Conservation (phyloP, 2,113 vertebrate genomes). For the Notechis scutatus region DNA sequence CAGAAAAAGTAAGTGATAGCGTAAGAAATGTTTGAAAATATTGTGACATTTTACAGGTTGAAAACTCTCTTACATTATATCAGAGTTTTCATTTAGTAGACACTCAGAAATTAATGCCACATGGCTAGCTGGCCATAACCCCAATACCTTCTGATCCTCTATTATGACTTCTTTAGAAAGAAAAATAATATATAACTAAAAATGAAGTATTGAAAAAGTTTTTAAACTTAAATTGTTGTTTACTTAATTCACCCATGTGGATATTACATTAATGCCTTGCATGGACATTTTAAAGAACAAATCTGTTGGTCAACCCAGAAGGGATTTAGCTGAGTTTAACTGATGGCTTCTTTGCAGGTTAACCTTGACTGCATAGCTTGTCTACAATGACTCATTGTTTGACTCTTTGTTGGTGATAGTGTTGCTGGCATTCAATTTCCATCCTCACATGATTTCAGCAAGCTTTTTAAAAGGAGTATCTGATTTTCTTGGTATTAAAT, state of each 20-base stretch:
- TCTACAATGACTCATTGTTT: constrained; percentile 61
- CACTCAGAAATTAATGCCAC: background rate
- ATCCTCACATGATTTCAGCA: constrained; percentile 47
- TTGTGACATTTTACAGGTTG: background rate
- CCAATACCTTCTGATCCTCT: background rate
- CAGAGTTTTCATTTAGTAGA: background rate
- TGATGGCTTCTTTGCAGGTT: constrained; percentile 30
- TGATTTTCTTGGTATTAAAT: constrained; percentile 56
- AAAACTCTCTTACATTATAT: background rate
- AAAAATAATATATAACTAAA: background rate
- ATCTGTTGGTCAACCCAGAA: background rate
- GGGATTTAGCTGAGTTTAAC: constrained; percentile 21
- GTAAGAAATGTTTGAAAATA: background rate
- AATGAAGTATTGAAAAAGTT: background rate
- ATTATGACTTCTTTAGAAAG: background rate
- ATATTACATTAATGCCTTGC: background rate
- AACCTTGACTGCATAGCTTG: constrained; percentile 30
- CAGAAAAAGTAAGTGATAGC: background rate
- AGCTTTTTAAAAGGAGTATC: constrained; percentile 40
- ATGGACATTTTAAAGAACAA: constrained; percentile 26
- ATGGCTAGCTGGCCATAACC: background rate
- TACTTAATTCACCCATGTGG: background rate
- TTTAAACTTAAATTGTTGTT: background rate
- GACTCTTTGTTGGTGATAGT: constrained; percentile 49
- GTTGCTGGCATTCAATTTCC: constrained; percentile 41